Conservation (phyloP, 2,888 invertebrate genomes). For the Muschampia staudingeri region DNA sequence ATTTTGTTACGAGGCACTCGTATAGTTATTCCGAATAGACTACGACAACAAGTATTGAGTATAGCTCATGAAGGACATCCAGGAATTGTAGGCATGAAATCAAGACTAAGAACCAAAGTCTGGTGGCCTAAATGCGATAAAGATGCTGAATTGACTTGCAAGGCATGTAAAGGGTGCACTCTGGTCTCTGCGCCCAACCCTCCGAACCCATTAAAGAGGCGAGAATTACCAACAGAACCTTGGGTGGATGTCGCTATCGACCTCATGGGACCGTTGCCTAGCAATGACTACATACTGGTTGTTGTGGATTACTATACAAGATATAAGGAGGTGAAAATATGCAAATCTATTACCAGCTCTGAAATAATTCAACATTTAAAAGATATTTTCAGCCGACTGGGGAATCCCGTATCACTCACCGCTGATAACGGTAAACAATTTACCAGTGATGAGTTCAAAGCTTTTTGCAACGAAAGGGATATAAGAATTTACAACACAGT, state of each 20-base stretch:
- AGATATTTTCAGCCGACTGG: background rate
- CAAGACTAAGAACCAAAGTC: constrained; percentile 4
- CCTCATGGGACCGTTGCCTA: constrained; percentile 10
- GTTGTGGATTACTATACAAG: constrained; percentile 4
- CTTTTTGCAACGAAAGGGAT: background rate
- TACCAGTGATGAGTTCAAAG: background rate
- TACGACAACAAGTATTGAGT: background rate
- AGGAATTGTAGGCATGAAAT: constrained; percentile 17
- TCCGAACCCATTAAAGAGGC: background rate
- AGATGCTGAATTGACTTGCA: background rate
- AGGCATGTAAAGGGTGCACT: constrained; percentile 15
- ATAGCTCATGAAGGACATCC: constrained; percentile 19
- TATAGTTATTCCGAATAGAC: constrained; percentile 2
- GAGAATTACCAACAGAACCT: constrained; percentile 9
- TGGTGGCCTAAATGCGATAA: constrained; percentile 22
- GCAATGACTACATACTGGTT: constrained; percentile 1
- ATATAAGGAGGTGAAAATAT: background rate
- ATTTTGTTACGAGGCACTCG: constrained; percentile 17
- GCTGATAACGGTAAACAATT: constrained; percentile 9
- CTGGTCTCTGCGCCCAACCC: constrained; percentile 5
- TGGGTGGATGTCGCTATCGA: constrained; percentile 24
- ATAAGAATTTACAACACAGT: background rate
- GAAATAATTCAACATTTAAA: background rate
- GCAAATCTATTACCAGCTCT: background rate
- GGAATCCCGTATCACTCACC: background rate